Base-by-base conservation (phyloP, 2,797 vertebrate genomes). In the Ciconia nigra region DNA sequence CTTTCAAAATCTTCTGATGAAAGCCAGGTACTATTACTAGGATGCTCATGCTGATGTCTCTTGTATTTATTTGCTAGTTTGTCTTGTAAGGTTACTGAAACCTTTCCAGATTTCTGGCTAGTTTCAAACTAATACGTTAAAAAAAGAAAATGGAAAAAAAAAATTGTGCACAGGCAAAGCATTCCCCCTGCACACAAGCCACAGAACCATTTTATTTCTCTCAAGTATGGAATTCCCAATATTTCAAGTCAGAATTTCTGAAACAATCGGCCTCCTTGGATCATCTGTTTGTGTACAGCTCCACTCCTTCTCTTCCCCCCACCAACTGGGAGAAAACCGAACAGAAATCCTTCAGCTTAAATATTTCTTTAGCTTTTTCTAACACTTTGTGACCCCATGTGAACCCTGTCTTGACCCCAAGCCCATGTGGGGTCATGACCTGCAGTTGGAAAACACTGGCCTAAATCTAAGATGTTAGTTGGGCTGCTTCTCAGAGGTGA, bases 321-420 rank as follows among this genome's bases (percentile, higher is more conserved):
- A 26, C 7, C n/a, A 65, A 69, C 17, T 14, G 33, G 33, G 54
- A 46, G 35, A 87, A 91, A 82, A 42, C 14, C 1, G 25, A 92
- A 84, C 55, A 92, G 70, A 90, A 96, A 89, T 87, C 59, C 89
- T 93, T 73, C 21, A 73, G 71, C 81, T 92, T 82, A 90, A 92
- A 85, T 80, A 77, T 87, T 93, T 95, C 92, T 95, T 93, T 80
- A 83, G 67, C 57, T 90, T 90, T 87, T 91, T 89, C 66, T 77
- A 89, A 16, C 18, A 35, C 21, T 62, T 42, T 26, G 42, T 92
- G 90, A 91, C 81, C 87, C 63, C 1, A 0, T 44, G 44, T 70
- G 86, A 92, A 80, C 71, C 37, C 46, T 76, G n/a, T 77, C 78
- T 44, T 89, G 95, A 96, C 81, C 95, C 57, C 26, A 85, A 85